phyloP scores from a whole-genome alignment of 2,888 invertebrate species.

The Dryobotodes eremita region DNA sequence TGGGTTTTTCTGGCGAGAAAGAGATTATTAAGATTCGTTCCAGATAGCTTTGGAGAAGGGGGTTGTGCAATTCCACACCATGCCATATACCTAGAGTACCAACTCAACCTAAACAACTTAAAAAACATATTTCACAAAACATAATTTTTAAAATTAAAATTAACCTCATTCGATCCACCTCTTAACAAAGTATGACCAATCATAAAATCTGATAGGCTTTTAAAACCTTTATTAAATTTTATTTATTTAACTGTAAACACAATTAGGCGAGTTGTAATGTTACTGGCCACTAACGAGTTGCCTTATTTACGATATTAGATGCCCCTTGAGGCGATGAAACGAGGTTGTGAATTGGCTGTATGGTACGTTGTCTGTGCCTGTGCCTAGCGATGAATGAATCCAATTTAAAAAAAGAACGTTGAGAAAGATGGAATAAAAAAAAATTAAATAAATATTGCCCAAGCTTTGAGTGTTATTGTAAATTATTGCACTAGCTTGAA shows the following conservation, averaged over 20 bases:
- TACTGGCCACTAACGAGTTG: slow-evolving; percentile 64
- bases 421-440: too few species aligned
- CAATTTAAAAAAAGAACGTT: slow-evolving; percentile 36
- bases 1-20: too few species aligned
- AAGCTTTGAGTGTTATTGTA: neutral
- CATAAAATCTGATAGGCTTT: slow-evolving; percentile 27
- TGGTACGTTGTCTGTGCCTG: slow-evolving; percentile 5
- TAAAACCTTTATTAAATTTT: slow-evolving; percentile 53
- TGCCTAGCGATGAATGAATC: slow-evolving; percentile 33
- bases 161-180: neutral
- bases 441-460: neutral
- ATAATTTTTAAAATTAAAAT: neutral
- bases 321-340: slow-evolving; percentile 58
- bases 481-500: slow-evolving; percentile 14
- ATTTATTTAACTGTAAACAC: slow-evolving; percentile 63
- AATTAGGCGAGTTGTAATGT: slow-evolving; percentile 60
- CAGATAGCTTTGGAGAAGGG: neutral
- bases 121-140: neutral
- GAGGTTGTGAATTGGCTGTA: slow-evolving; percentile 47
- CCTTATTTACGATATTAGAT: slow-evolving; percentile 62
- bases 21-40: accelerated
- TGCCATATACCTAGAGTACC: too few species aligned
- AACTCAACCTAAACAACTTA: too few species aligned
- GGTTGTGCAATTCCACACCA: neutral
- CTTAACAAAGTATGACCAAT: slow-evolving; percentile 56